Evolutionary conservation across 1,140 invertebrate species (phyloP), one percentile per base, ranked within the genome.

Genomic region (Drosophila rufa): DNA sequence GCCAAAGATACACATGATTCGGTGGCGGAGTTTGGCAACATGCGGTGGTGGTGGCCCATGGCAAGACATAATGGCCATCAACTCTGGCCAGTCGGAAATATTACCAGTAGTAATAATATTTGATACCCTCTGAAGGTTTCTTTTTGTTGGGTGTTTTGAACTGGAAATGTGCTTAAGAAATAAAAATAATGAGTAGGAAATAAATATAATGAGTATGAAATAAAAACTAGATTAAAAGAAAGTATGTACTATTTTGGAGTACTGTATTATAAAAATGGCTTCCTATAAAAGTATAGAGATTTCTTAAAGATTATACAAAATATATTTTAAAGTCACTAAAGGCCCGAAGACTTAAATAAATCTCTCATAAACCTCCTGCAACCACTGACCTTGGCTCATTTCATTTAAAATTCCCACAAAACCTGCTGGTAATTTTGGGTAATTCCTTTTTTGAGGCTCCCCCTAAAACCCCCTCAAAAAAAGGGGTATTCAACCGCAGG

Each of bases 21-120:
- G 22, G 25, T 25, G 45, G 45, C 42, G 42, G 46, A 48, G 57
- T 27, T 56, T 36, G 59, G 48, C 47, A 70, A 70, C 67, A 68
- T 68, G 67, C 67, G 61, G 66, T 66, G 61, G 62, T 30, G 61
- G 61, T 66, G 57, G 51, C 65, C 25, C 62, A 53, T 47, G 56
- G 64, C 36, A 64, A 53, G 40, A 58, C 64, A 81, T 56, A 40
- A 56, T 75, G 79, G 61, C 79, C 67, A 82, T 82, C 62, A 79
- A 79, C 79, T 57, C 25, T 46, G 70, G 64, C 47, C 62, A 73
- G 76, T 56, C 83, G 83, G 83, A 86, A 86, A 76, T 86, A 87
- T 86, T 86, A 82, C 55, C 75, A 82, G 79, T 73, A 65, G 67
- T 80, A 76, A 87, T 86, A 76, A 80, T 82, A 87, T 82, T 60